A percentile compares a stretch with the other conserved stretches of the same genome.
Conservation (phyloP, 35 echinoderm and acorn worm genomes). For the Antedon bifida region DNA sequence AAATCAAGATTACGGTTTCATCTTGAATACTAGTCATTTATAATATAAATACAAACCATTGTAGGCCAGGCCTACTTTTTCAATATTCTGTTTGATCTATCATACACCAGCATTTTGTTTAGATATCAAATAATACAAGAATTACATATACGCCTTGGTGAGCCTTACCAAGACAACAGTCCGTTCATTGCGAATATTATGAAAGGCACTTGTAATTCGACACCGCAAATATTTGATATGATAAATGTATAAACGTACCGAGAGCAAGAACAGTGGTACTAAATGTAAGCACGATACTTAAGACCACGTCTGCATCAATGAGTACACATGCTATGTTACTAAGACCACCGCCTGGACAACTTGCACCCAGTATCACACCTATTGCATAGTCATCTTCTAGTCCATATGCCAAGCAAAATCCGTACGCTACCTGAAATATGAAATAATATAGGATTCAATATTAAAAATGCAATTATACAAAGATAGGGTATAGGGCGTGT, state of each 20-base stretch:
- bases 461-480: not conserved
- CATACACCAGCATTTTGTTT: too few species aligned
- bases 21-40: too few species aligned
- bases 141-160: too few species aligned
- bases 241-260: not conserved
- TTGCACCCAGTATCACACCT: not conserved
- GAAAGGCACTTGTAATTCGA: not conserved
- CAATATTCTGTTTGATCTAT: too few species aligned
- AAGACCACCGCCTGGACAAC: conserved; percentile 9
- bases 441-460: not conserved
- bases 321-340: conserved; percentile 2
- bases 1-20: too few species aligned
- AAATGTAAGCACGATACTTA: conserved; percentile 5
- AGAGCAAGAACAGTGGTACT: conserved; percentile 1
- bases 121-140: too few species aligned
- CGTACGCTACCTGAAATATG: not conserved
- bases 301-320: not conserved
- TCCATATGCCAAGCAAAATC: not conserved
- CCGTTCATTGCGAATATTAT: not conserved
- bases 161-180: not conserved
- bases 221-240: not conserved
- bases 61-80: too few species aligned
- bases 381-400: not conserved
- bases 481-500: not conserved
- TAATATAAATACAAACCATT: too few species aligned